Base-by-base conservation (phyloP, 2,888 invertebrate species). In the Tholera decimalis region DNA sequence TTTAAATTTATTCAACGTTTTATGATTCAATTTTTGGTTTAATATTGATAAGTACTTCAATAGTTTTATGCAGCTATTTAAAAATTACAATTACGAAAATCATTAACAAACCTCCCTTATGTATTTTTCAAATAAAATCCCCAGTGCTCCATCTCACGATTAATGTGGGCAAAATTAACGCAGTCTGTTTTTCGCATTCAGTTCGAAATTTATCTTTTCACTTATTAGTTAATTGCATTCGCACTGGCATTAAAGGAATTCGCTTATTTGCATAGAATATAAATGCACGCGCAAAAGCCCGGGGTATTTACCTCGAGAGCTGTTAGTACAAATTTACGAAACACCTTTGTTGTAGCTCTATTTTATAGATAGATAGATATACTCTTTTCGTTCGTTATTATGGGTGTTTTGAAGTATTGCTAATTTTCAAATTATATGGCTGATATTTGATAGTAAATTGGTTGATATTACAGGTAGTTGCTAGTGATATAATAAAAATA, bases 161-260 rank as follows among this genome's bases (percentile, higher is more conserved):
- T 55, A 37, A 57, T 46, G 47, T 50, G 41, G 39, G 18, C n/a
- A 26, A 69, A 74, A 69, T 74, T 33, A 57, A 39, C 46, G 46
- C 47, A n/a, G 43, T 60, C 47, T 51, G 39, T 57, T 71, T 59
- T 67, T 47, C 54, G 30, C 60, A 58, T 60, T 57, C 50, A 28
- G 37, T 55, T 56, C 35, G 33, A 68, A 73, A 73, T 68, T 61
- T 68, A 50, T 68, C 44, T 59, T 61, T 61, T 47, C 61, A 71
- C 56, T 78, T 77, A 79, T 66, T 76, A 79, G 66, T 73, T 73
- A 73, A 78, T 76, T 68, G 76, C 76, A 76, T 73, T 79, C 47
- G 61, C 50, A 62, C 22, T 55, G 28, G 55, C 73, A 59, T 69
- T 63, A 76, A 79, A 64, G 63, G 65, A 68, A 73, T 73, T 79